A percentile compares a stretch with the other conserved stretches of the same genome.
These are phyloP conservation scores for Zapornia atra DNA, from an alignment of 2,113 vertebrate genomes.

Conservation along the genomic window DNA sequence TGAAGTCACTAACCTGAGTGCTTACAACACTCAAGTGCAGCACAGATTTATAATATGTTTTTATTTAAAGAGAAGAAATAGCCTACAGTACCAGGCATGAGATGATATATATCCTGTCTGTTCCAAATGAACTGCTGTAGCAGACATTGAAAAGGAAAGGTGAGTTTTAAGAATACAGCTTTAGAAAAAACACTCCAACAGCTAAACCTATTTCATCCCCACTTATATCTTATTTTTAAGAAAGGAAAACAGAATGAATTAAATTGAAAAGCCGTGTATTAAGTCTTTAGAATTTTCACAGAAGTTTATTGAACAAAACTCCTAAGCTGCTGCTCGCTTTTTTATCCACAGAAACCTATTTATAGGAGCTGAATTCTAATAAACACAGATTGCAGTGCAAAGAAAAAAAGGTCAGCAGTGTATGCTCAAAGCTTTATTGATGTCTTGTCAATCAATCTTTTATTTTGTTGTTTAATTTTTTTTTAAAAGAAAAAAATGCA, in stretches of 20 bases:
- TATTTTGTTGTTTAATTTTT: constrained; percentile 79
- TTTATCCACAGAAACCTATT: constrained; percentile 74
- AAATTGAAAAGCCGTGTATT: constrained; percentile 52
- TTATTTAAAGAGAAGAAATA: constrained; percentile 64
- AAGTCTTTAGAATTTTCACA: constrained; percentile 65
- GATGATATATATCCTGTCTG: constrained; percentile 54
- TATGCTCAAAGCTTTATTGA: constrained; percentile 78
- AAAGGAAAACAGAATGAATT: constrained; percentile 44
- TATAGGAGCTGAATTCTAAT: constrained; percentile 81
- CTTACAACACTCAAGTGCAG: constrained; percentile 32
- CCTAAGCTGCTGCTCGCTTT: constrained; percentile 48
- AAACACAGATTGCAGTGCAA: constrained; percentile 78
- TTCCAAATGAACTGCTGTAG: constrained; percentile 28
- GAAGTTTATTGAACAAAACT: constrained; percentile 56
- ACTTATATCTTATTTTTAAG: constrained; percentile 61
- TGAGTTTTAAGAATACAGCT: constrained; percentile 38
- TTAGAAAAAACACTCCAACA: constrained; percentile 38
- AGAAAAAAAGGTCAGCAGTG: constrained; percentile 75
- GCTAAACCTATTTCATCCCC: constrained; percentile 49
- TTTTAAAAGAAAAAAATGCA: constrained; percentile 59
- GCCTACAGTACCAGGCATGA: not conserved
- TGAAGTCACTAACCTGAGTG: constrained; percentile 41
- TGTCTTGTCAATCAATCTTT: constrained; percentile 83
- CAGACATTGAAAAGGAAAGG: constrained; percentile 48
- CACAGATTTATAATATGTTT: constrained; percentile 62